These are phyloP conservation scores for Antidorcas marsupialis DNA, from an alignment of 2,113 vertebrate species.

Conservation along the genomic window DNA sequence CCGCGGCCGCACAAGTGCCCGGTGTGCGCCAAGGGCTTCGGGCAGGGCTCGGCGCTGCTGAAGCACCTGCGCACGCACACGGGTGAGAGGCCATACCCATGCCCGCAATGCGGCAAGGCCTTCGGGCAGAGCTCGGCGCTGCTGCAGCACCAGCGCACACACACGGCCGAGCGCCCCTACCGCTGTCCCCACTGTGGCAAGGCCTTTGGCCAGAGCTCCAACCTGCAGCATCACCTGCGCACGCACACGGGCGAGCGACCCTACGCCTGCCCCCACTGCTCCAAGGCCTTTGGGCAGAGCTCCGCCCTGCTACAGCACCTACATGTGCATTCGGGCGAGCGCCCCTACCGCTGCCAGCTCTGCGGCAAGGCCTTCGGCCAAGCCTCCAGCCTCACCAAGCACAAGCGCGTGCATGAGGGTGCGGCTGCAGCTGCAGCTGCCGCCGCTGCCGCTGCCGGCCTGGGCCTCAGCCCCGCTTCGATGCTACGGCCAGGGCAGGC, in stretches of 20 bases:
- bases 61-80: slow-evolving; percentile 73
- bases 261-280: slow-evolving; percentile 72
- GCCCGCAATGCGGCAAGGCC: slow-evolving; percentile 72
- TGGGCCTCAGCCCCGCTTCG: slow-evolving; percentile 27
- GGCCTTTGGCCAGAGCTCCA: slow-evolving; percentile 69
- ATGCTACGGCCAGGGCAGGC: slow-evolving; percentile 4
- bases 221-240: slow-evolving; percentile 67
- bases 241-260: slow-evolving; percentile 75
- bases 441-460: fast-evolving
- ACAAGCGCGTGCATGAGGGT: slow-evolving; percentile 68
- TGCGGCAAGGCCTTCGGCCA: slow-evolving; percentile 73
- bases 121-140: slow-evolving; percentile 68
- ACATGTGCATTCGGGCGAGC: slow-evolving; percentile 72
- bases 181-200: slow-evolving; percentile 68
- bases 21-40: slow-evolving; percentile 66
- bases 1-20: slow-evolving; percentile 71
- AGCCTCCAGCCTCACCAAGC: slow-evolving; percentile 74
- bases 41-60: slow-evolving; percentile 61
- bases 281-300: slow-evolving; percentile 74
- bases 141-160: slow-evolving; percentile 73
- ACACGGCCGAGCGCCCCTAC: slow-evolving; percentile 72
- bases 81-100: slow-evolving; percentile 68
- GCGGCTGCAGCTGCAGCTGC: neutral
- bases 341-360: slow-evolving; percentile 73
- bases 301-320: slow-evolving; percentile 70